These are phyloP conservation scores for Amphipyra berbera DNA, from an alignment of 2,888 invertebrate species.

Conservation along the genomic window DNA sequence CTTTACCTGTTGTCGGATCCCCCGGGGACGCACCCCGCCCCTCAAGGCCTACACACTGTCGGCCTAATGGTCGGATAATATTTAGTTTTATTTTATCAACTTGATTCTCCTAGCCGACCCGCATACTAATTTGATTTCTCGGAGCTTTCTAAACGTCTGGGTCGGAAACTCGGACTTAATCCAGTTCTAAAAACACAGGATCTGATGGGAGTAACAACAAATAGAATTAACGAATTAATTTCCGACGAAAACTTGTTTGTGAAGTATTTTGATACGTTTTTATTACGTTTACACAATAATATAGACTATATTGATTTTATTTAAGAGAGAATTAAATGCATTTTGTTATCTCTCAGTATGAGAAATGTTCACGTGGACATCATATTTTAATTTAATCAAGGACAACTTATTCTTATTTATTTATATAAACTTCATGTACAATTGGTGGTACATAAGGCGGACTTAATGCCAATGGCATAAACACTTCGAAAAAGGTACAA, in stretches of 20 bases:
- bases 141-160: slow-evolving; percentile 9
- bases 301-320: too few relatives aligned
- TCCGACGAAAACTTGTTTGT: not conserved
- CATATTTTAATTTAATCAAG: too few relatives aligned
- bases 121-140: slow-evolving; percentile 34
- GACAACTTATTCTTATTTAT: too few relatives aligned
- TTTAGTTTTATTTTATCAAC: slow-evolving; percentile 44
- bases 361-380: too few relatives aligned
- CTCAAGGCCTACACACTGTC: not conserved
- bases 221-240: slow-evolving; percentile 14
- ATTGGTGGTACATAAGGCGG: too few relatives aligned
- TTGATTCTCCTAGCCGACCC: slow-evolving; percentile 6
- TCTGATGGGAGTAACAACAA: not conserved
- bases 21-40: slow-evolving; percentile 9
- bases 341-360: too few relatives aligned
- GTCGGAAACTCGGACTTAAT: slow-evolving; percentile 4
- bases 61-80: slow-evolving; percentile 31
- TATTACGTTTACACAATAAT: too few relatives aligned
- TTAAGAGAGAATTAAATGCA: too few relatives aligned
- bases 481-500: too few relatives aligned
- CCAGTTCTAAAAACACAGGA: slow-evolving; percentile 19
- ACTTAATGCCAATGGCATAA: too few relatives aligned
- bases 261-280: too few relatives aligned
- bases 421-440: too few relatives aligned
- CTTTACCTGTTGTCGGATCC: slow-evolving; percentile 28